phyloP scores from a whole-genome alignment of 2,113 vertebrate genomes.

The Maccullochella peelii region DNA sequence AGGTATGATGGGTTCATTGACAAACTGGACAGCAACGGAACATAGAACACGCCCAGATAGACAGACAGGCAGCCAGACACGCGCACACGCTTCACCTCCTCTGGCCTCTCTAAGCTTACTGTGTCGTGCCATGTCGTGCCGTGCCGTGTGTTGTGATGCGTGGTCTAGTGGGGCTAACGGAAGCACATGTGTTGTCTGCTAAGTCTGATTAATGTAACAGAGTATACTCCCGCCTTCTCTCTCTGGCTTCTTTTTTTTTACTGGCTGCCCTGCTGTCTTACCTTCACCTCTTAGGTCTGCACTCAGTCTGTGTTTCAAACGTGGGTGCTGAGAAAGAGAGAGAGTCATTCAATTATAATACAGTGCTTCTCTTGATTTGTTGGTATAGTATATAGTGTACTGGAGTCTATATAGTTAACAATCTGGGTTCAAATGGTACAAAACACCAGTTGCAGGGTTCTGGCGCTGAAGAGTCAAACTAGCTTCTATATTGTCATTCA shows the following conservation, averaged over 20 bases:
- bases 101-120: conserved; percentile 50
- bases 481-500: not conserved
- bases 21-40: conserved; percentile 4
- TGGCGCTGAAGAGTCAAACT: not conserved
- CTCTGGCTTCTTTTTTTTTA: conserved; percentile 30
- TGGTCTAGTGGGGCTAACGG: conserved; percentile 68
- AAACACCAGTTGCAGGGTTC: not conserved
- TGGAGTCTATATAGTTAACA: conserved; percentile 13
- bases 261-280: conserved; percentile 61
- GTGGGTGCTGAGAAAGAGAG: not conserved
- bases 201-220: conserved; percentile 79
- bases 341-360: conserved; percentile 25
- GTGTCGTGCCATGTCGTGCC: conserved; percentile 67
- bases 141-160: conserved; percentile 71
- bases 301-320: conserved; percentile 42
- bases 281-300: conserved; percentile 55
- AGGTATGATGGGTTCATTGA: not conserved
- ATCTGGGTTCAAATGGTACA: not conserved
- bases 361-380: not conserved
- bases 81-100: conserved; percentile 46
- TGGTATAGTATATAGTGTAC: not conserved
- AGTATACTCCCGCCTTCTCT: conserved; percentile 51
- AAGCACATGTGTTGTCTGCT: conserved; percentile 81
- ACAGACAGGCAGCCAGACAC: conserved; percentile 3
- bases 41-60: not conserved